Percentiles rank a stretch among this genome's conserved stretches.
These are phyloP conservation scores for Stomorhina lunata DNA, from an alignment of 2,888 invertebrate genomes.

Conservation along the genomic window DNA sequence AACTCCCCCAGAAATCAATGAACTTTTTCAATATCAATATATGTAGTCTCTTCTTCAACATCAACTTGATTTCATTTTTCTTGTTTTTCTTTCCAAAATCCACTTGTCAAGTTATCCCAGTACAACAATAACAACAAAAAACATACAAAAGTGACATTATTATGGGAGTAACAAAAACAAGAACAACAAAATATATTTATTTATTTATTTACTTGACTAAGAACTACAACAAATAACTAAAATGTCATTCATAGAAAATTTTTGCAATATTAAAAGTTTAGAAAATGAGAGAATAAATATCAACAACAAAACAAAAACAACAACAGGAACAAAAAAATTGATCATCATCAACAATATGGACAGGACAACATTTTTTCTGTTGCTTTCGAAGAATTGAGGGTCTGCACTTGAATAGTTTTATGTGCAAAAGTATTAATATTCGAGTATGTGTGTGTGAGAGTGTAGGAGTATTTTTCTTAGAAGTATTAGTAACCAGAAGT, in stretches of 20 bases:
- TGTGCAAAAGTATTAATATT: too few species aligned
- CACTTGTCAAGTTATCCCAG: constrained; percentile 42
- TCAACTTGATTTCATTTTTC: not conserved
- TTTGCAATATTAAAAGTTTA: constrained; percentile 23
- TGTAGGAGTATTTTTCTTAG: not conserved
- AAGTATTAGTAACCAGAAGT: not conserved
- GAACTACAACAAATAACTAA: constrained; percentile 6
- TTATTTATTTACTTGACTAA: not conserved
- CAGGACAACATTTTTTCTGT: not conserved
- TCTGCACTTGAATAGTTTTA: not conserved
- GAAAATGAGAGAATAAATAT: constrained; percentile 6
- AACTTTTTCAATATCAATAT: constrained; percentile 47
- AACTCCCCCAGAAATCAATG: constrained; percentile 14
- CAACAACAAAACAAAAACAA: not conserved
- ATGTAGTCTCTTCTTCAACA: not conserved
- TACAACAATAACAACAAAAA: too few species aligned
- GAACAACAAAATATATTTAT: not conserved
- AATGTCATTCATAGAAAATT: not conserved
- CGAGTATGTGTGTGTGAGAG: not conserved
- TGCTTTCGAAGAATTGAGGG: not conserved
- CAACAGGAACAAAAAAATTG: not conserved
- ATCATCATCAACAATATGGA: not conserved
- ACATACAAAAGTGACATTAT: constrained; percentile 47
- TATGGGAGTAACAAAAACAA: constrained; percentile 4
- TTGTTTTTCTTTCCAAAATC: constrained; percentile 28